Conservation (phyloP, 2,797 vertebrate genomes). For the Gymnothorax javanicus region DNA sequence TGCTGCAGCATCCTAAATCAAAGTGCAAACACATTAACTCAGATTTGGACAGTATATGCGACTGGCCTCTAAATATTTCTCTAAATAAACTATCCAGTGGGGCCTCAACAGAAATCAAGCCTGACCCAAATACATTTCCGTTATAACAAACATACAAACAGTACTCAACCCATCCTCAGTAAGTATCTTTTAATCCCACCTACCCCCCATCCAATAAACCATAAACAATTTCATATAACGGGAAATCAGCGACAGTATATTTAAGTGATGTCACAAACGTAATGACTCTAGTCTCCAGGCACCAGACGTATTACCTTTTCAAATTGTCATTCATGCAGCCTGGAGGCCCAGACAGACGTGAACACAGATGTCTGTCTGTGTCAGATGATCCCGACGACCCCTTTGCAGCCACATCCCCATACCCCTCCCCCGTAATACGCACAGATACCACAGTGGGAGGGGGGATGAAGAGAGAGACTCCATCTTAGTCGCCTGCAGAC, state of each 20-base stretch:
- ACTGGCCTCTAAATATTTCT: background rate
- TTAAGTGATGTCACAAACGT: background rate
- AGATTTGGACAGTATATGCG: background rate
- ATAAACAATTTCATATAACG: background rate
- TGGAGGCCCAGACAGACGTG: slow-evolving; percentile 30
- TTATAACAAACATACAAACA: background rate
- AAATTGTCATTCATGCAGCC: slow-evolving; percentile 51
- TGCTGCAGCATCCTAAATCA: background rate
- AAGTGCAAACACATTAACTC: background rate
- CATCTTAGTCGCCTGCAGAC: slow-evolving; percentile 2
- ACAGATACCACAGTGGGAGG: background rate
- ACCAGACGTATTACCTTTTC: background rate
- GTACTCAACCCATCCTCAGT: background rate
- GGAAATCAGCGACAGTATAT: background rate
- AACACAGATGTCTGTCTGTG: slow-evolving; percentile 31
- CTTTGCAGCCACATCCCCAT: background rate
- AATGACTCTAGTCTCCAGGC: background rate
- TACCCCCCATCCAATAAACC: background rate
- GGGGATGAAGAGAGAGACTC: background rate
- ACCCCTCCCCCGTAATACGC: background rate
- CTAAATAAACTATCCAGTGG: background rate
- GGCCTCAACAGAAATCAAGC: background rate
- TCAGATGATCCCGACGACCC: slow-evolving; percentile 15
- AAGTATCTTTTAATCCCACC: background rate
- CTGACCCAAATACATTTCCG: slow-evolving; percentile 1